phyloP scores from a whole-genome alignment of 1,140 invertebrate genomes.

The Microplitis mediator region DNA sequence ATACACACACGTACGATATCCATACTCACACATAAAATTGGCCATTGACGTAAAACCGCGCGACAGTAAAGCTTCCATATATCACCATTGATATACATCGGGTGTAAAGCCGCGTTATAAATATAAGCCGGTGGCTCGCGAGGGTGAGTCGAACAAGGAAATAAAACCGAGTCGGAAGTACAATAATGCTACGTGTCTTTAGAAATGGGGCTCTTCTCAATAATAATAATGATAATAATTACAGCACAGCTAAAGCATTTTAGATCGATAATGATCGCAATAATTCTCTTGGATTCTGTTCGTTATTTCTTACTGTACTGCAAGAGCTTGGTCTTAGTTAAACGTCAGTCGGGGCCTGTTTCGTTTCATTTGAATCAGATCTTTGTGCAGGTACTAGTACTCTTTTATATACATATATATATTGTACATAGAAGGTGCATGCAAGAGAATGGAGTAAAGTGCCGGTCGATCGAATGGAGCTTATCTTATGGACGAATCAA shows the following conservation, averaged over 20 bases:
- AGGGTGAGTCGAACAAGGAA: too few relatives aligned
- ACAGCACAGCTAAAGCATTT: too few relatives aligned
- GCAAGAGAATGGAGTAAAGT: not conserved
- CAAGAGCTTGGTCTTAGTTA: not conserved
- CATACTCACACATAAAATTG: not conserved
- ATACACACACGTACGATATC: not conserved
- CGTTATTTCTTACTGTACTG: not conserved
- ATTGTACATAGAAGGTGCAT: not conserved
- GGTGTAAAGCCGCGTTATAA: too few relatives aligned
- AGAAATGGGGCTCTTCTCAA: too few relatives aligned
- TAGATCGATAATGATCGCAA: not conserved
- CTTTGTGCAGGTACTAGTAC: not conserved
- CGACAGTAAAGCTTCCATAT: not conserved
- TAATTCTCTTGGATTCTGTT: not conserved
- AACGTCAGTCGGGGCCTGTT: not conserved
- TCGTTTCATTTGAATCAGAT: constrained; percentile 10
- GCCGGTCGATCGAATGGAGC: constrained; percentile 22
- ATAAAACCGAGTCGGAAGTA: too few relatives aligned
- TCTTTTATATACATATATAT: not conserved
- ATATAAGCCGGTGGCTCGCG: too few relatives aligned
- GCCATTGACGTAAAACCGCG: not conserved
- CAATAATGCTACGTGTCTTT: too few relatives aligned
- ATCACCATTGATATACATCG: too few relatives aligned
- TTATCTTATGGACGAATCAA: constrained; percentile 20
- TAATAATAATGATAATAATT: too few relatives aligned